These are phyloP conservation scores for Pachycephala philippinensis DNA, from an alignment of 2,113 vertebrate genomes.

Conservation along the genomic window DNA sequence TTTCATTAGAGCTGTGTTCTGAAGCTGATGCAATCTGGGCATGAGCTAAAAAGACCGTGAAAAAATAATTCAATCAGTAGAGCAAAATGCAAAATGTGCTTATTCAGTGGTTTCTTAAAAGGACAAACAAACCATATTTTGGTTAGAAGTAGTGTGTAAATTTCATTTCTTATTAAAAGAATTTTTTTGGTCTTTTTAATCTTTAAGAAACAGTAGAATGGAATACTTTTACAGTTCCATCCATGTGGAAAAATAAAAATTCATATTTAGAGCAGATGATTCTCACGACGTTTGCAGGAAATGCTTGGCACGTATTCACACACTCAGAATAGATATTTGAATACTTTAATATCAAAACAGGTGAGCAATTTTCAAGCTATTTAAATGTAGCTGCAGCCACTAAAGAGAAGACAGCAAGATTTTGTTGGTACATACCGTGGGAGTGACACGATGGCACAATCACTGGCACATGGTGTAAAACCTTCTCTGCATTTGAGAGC, in stretches of 20 bases:
- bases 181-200: neutral
- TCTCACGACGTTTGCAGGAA: neutral
- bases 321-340: neutral
- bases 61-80: constrained; percentile 13
- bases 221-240: neutral
- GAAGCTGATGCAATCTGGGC: constrained; percentile 48
- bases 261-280: neutral
- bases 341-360: neutral
- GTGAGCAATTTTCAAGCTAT: neutral
- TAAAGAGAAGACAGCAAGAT: neutral
- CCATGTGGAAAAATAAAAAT: neutral
- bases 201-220: neutral
- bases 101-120: constrained; percentile 44
- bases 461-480: neutral
- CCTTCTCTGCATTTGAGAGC: neutral
- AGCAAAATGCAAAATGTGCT: constrained; percentile 27
- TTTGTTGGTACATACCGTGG: neutral
- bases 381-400: neutral
- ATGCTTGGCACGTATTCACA: neutral
- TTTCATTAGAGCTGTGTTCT: constrained; percentile 53
- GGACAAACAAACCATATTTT: constrained; percentile 29
- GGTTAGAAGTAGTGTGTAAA: neutral
- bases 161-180: neutral
- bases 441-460: neutral
- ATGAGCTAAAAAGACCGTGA: constrained; percentile 31